Base-by-base conservation (phyloP, 1,140 invertebrate genomes). In the Habropoda laboriosa region DNA sequence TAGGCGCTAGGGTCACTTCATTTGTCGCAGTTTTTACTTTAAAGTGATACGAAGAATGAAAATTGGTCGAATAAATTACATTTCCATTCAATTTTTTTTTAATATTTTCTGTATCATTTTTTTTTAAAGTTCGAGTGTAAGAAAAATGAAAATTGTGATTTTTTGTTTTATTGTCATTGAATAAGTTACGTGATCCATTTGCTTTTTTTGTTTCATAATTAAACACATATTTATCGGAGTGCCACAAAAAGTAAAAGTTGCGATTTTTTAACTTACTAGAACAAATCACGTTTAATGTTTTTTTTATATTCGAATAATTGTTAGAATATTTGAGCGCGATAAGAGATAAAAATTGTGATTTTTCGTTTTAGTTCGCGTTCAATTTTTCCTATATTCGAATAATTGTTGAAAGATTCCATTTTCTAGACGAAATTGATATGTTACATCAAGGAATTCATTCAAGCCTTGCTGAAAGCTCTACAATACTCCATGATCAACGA, bases 401-500 rank as follows among this genome's bases (percentile, higher is more conserved):
- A 75, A 40, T 64, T 81, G 70, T 64, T 24, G 55, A 13, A 73
- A 76, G 32, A 21, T 67, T 61, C 10, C 12, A 68, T 7, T 68
- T 83, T 63, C 55, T n/a, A 96, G 95, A 90, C 92, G 55, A 94
- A 94, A 2, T 78, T 96, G n/a, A 87, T 93, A 53, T 96, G 95
- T 88, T 94, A 95, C 80, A 90, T 94, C n/a, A 90, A 95, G 64
- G 95, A 96, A 88, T 89, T 97, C 64, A 90, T 96, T 51, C 91
- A 92, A 79, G 94, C 94, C 0, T 94, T 97, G 80, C 90, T 94
- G 12, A 93, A 94, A 13, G 94, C 95, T 1, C 86, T 97, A 40
- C 95, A 96, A 61, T 93, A 94, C 58, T 94, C 96, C 0, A 94
- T 96, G 18, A 87, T 94, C 35, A 94, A 95, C 51, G 96, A 97